Conservation (phyloP, 2,888 invertebrate species). For the Endomychus coccineus region DNA sequence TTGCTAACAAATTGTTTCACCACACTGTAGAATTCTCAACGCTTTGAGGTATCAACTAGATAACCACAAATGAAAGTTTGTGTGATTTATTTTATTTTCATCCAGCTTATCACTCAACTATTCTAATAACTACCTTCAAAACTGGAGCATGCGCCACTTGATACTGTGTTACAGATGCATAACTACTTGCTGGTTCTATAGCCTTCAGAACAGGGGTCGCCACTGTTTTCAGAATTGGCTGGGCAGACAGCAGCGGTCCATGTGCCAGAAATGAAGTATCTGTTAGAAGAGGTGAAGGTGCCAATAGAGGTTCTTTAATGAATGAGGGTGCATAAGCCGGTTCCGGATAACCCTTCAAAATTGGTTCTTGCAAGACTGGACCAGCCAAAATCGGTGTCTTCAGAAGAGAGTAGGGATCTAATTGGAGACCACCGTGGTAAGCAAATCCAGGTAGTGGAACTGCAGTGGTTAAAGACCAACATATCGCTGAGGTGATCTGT, state of each 20-base stretch:
- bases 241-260: constrained; percentile 20
- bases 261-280: constrained; percentile 23
- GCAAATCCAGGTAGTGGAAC: constrained; percentile 7
- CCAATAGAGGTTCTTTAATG: too few species aligned
- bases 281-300: too few species aligned
- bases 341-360: constrained; percentile 17
- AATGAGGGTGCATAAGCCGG: too few species aligned
- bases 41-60: too few species aligned
- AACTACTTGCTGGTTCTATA: constrained; percentile 49
- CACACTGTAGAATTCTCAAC: too few species aligned
- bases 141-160: constrained; percentile 36
- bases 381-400: constrained; percentile 1
- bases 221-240: constrained; percentile 20
- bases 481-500: too few species aligned
- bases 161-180: constrained; percentile 49
- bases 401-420: constrained; percentile 1
- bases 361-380: constrained; percentile 9
- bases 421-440: constrained; percentile 1
- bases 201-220: constrained; percentile 30
- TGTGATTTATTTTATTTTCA: too few species aligned
- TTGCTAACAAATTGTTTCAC: too few species aligned
- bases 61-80: too few species aligned
- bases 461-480: too few species aligned
- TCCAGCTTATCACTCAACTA: not conserved
- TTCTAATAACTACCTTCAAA: constrained; percentile 40